phyloP scores from a whole-genome alignment of 2,888 invertebrate genomes.

The Trissolcus brochymenae region DNA sequence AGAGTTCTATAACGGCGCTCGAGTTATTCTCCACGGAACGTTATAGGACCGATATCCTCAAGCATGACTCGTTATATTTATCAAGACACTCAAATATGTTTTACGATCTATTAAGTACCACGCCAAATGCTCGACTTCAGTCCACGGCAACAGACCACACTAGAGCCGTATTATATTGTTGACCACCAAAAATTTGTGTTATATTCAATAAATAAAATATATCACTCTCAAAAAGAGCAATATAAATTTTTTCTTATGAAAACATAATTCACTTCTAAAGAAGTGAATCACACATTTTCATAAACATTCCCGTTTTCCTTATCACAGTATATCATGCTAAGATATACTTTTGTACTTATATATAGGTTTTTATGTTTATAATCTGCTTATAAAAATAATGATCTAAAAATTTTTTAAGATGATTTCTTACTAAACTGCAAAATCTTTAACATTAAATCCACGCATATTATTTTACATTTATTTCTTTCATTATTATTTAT shows the following conservation, averaged over 20 bases:
- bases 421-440: too few relatives aligned
- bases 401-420: too few relatives aligned
- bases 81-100: constrained; percentile 74
- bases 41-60: constrained; percentile 63
- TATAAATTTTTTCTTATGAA: background rate
- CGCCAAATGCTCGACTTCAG: constrained; percentile 69
- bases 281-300: too few relatives aligned
- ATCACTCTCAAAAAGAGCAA: background rate
- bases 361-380: too few relatives aligned
- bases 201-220: constrained; percentile 14
- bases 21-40: constrained; percentile 60
- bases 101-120: constrained; percentile 75
- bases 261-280: too few relatives aligned
- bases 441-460: too few relatives aligned
- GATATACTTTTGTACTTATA: too few relatives aligned
- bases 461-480: too few relatives aligned
- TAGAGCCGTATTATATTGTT: constrained; percentile 29
- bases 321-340: too few relatives aligned
- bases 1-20: constrained; percentile 25
- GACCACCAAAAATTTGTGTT: constrained; percentile 17
- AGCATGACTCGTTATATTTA: constrained; percentile 75
- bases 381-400: too few relatives aligned
- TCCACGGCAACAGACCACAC: constrained; percentile 56
- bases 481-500: too few relatives aligned
- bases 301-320: too few relatives aligned